A percentile compares a stretch with the other conserved stretches of the same genome.
phyloP scores from a whole-genome alignment of 1,140 invertebrate species.

The Zaprionus taronus region DNA sequence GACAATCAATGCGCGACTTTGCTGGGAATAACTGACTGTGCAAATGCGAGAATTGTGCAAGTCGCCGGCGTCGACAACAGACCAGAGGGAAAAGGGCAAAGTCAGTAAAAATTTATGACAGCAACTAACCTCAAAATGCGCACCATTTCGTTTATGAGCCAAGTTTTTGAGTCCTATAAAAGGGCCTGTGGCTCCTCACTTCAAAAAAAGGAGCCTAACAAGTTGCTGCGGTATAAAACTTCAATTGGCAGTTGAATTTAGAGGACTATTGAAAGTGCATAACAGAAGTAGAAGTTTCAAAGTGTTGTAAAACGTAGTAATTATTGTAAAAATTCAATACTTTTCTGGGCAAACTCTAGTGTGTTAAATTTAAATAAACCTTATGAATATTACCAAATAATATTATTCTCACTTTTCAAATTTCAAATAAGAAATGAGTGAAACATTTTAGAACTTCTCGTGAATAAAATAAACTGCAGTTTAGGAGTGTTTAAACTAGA shows the following conservation, averaged over 20 bases:
- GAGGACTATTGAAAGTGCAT: neutral
- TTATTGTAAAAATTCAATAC: neutral
- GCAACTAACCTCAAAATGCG: conserved; percentile 78
- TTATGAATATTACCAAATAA: too few relatives aligned
- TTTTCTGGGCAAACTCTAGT: neutral
- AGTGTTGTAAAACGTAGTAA: neutral
- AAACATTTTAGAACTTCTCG: too few relatives aligned
- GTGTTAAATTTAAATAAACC: too few relatives aligned
- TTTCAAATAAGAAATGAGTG: too few relatives aligned
- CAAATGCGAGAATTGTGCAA: conserved; percentile 24
- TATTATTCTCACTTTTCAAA: too few relatives aligned
- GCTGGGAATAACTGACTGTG: conserved; percentile 11
- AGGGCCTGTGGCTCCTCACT: neutral
- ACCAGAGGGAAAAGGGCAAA: conserved; percentile 41
- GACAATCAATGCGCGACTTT: conserved; percentile 49
- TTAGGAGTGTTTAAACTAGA: too few relatives aligned
- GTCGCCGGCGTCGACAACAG: conserved; percentile 33
- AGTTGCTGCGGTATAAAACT: conserved; percentile 1
- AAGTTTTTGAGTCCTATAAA: conserved; percentile 45
- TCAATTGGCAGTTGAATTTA: conserved; percentile 20
- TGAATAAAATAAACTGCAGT: too few relatives aligned
- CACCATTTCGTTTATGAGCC: conserved; percentile 63
- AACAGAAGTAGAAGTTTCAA: too few relatives aligned
- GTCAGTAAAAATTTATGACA: conserved; percentile 80
- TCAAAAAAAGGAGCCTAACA: conserved; percentile 11